Percentiles rank a stretch among this genome's conserved stretches.
Conservation (phyloP, 2,113 vertebrate genomes). For the Sisor rabdophorus region DNA sequence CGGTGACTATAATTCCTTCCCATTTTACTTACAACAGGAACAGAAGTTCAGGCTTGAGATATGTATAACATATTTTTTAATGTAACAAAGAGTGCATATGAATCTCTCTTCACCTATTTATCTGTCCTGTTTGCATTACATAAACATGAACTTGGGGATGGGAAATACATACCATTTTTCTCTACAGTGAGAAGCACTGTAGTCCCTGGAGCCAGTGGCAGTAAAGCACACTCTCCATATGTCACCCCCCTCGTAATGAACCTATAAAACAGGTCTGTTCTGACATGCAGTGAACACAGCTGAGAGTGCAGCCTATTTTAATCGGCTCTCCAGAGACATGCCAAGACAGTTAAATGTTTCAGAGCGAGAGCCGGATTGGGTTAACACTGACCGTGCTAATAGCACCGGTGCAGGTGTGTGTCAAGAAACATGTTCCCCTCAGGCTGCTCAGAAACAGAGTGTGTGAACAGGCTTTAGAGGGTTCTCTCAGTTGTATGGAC, state of each 20-base stretch:
- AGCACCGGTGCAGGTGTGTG: constrained; percentile 63
- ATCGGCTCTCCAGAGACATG: constrained; percentile 64
- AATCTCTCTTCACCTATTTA: constrained; percentile 11
- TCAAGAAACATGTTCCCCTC: constrained; percentile 42
- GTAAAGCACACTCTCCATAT: constrained; percentile 71
- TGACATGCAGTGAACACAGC: constrained; percentile 69
- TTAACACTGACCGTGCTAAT: constrained; percentile 43
- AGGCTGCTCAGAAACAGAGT: constrained; percentile 36
- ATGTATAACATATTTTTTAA: background rate
- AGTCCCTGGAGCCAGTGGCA: constrained; percentile 72
- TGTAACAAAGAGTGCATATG: background rate
- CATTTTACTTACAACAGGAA: background rate
- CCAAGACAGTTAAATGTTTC: constrained; percentile 58
- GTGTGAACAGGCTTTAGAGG: constrained; percentile 41
- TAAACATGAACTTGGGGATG: constrained; percentile 5
- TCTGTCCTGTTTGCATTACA: constrained; percentile 16
- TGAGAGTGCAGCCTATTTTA: constrained; percentile 62
- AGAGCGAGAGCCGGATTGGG: constrained; percentile 19
- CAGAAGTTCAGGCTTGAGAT: background rate
- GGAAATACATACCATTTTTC: constrained; percentile 44
- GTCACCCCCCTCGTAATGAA: constrained; percentile 70
- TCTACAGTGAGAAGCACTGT: constrained; percentile 63
- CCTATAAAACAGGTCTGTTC: constrained; percentile 67
- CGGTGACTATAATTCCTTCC: background rate
- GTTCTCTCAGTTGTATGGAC: constrained; percentile 24